Percentiles rank a stretch among this genome's conserved stretches.
These are phyloP conservation scores for Anoplopoma fimbria DNA, from an alignment of 2,113 vertebrate species.

Conservation along the genomic window DNA sequence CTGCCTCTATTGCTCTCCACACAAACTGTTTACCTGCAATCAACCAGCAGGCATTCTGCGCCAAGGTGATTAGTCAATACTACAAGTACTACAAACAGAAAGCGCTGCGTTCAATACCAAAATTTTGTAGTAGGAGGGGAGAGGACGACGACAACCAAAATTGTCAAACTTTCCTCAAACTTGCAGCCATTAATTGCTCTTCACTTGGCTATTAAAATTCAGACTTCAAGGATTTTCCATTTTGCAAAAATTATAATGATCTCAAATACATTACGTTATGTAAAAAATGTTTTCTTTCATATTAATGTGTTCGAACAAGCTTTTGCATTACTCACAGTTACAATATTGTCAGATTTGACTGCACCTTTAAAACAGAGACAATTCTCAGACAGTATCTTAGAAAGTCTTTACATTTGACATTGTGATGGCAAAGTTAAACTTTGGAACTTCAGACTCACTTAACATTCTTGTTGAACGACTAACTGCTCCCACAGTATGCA, in stretches of 20 bases:
- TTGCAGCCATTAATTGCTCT: neutral
- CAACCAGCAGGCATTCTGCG: no score
- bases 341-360: neutral
- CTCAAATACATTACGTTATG: neutral
- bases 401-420: slow-evolving; percentile 23
- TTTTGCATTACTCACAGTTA: neutral
- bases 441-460: slow-evolving; percentile 28
- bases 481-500: slow-evolving; percentile 2
- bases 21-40: no score
- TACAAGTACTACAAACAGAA: neutral
- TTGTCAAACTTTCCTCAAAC: neutral
- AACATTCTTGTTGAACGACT: neutral
- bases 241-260: neutral
- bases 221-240: neutral
- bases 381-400: neutral
- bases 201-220: neutral
- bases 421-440: slow-evolving; percentile 21
- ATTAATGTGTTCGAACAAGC: neutral
- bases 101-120: neutral
- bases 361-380: slow-evolving; percentile 3
- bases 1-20: neutral
- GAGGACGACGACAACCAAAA: neutral
- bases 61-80: no score
- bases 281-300: neutral
- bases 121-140: neutral